Base-by-base conservation (phyloP, 2,113 vertebrate genomes). In the Diphyllodes magnificus region DNA sequence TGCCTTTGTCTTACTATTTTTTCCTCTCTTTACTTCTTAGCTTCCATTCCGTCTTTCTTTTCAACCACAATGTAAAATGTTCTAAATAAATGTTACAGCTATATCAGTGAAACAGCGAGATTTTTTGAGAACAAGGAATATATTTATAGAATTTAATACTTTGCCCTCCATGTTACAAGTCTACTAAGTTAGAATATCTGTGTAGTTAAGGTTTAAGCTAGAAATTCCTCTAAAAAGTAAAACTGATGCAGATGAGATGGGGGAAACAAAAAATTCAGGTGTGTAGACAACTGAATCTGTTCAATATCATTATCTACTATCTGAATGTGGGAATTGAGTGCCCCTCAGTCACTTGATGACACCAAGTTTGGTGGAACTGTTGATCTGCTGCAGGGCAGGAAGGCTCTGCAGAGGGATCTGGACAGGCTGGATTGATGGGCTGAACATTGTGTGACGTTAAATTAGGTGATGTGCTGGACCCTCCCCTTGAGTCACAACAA, bases 301-400 rank as follows among this genome's bases (percentile, higher is more conserved):
- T 76, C 37, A 23, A 19, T 37, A 23, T 22, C 0, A 0, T 82
- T 54, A 49, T 42, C 7, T 8, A 3, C 19, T 9, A 31, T 25
- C 24, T 47, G 14, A 22, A 45, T 59, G 18, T 33, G 18, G 22
- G 31, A 25, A 60, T 15, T 18, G 10, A 75, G 24, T n/a, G 24
- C 13, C 27, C 8, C 13, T 40, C 16, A 25, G 45, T 9, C 25
- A 27, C 9, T 47, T 35, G 14, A 35, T 35, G 17, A 23, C 12
- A 42, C 12, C 40, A 61, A 27, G 11, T 31, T 35, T 25, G 6
- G 24, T 53, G 63, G 39, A 11, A 27, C 3, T 40, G 16, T 47
- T 24, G 14, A 35, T 31, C 17, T 40, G 17, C n/a, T 47, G n/a
- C 30, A 40, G 30, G 8, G 17, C 7, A 40, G 24, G 11, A 54